These are phyloP conservation scores for Mungos mungo DNA, from an alignment of 2,113 vertebrate genomes.

Conservation along the genomic window DNA sequence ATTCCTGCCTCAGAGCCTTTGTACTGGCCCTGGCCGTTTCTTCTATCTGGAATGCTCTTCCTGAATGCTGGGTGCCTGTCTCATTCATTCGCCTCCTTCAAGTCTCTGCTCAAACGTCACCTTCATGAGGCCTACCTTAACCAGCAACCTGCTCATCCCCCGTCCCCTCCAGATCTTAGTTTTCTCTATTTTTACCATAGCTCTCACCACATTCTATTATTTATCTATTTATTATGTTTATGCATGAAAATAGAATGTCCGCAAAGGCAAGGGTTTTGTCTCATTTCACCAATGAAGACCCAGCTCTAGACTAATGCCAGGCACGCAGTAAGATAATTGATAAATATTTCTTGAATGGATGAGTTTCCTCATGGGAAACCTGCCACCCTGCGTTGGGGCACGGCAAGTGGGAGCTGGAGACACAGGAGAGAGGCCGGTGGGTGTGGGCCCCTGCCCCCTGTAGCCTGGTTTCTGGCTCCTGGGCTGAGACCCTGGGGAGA, in stretches of 20 bases:
- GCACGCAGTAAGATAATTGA: background rate
- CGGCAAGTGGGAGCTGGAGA: background rate
- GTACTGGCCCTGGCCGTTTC: background rate
- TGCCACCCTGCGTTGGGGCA: background rate
- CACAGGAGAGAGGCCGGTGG: background rate
- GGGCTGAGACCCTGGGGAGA: background rate
- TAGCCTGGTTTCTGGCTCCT: background rate
- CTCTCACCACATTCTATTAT: background rate
- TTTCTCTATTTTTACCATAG: background rate
- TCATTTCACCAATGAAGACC: background rate
- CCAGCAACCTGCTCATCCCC: background rate
- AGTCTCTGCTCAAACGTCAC: background rate
- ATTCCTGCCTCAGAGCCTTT: background rate
- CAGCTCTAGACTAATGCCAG: background rate
- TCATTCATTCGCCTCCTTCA: background rate
- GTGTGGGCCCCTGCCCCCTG: background rate
- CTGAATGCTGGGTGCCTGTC: background rate
- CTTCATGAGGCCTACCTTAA: background rate
- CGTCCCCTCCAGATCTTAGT: background rate
- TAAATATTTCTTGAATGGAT: background rate
- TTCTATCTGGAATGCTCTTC: background rate
- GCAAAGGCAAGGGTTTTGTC: background rate
- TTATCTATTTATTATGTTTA: background rate
- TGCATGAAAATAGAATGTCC: background rate
- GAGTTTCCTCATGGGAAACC: background rate